These are phyloP conservation scores for Drosophila ercepeae DNA, from an alignment of 1,140 invertebrate species.

Conservation along the genomic window DNA sequence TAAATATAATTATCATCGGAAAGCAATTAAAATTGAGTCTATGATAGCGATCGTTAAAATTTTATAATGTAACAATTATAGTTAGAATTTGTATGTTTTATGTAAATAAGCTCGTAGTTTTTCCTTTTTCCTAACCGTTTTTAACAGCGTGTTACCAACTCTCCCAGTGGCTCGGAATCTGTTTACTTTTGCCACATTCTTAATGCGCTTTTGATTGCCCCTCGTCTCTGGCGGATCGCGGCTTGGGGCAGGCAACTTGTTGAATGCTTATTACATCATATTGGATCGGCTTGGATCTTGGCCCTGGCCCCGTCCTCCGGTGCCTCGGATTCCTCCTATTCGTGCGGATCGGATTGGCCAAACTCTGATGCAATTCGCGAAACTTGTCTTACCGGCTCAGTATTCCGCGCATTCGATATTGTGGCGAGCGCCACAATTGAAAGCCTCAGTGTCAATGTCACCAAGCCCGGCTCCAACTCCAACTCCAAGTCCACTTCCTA, in stretches of 20 bases:
- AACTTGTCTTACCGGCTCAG: constrained; percentile 78
- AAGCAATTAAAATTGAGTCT: background rate
- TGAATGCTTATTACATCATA: constrained; percentile 72
- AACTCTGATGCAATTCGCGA: constrained; percentile 75
- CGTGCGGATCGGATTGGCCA: constrained; percentile 12
- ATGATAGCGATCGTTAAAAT: background rate
- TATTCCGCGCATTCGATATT: constrained; percentile 71
- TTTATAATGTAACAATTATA: background rate
- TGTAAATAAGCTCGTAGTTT: background rate
- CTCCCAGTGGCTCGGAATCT: constrained; percentile 13
- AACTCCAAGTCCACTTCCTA: constrained; percentile 36
- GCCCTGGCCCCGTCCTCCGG: constrained; percentile 14
- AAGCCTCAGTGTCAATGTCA: constrained; percentile 81
- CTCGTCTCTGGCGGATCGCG: too few relatives aligned
- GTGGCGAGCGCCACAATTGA: constrained; percentile 78
- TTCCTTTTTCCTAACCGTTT: background rate
- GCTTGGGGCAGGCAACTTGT: constrained; percentile 17
- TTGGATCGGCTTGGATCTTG: constrained; percentile 38
- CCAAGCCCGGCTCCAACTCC: constrained; percentile 9
- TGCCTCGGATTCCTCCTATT: background rate
- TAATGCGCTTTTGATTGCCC: constrained; percentile 62
- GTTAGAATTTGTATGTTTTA: background rate
- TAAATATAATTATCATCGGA: background rate
- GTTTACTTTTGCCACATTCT: constrained; percentile 47
- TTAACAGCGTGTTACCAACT: constrained; percentile 23